phyloP scores from a whole-genome alignment of 2,113 vertebrate genomes.

The Astur gentilis region DNA sequence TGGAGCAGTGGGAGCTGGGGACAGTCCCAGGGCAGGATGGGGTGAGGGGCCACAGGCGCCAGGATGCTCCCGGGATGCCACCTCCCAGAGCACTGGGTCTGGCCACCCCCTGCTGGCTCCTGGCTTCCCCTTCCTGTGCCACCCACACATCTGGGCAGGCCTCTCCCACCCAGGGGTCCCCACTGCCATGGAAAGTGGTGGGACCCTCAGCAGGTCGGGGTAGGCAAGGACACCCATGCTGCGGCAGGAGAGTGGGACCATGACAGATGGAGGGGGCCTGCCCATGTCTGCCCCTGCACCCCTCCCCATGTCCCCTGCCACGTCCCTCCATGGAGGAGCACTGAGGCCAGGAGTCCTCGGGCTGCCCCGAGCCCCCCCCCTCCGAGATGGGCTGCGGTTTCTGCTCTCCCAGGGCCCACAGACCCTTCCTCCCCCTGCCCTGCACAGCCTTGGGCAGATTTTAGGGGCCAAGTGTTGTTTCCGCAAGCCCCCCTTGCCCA shows the following conservation, averaged over 20 bases:
- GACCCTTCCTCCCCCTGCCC: not conserved
- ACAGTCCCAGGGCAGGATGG: not conserved
- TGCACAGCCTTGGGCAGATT: not conserved
- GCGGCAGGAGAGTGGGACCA: too few relatives aligned
- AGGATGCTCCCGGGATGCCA: too few relatives aligned
- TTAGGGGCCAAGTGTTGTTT: not conserved
- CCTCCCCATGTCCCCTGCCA: not conserved
- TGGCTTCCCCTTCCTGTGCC: too few relatives aligned
- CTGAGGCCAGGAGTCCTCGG: not conserved
- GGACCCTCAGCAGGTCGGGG: not conserved
- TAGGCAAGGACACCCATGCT: too few relatives aligned
- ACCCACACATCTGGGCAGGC: too few relatives aligned
- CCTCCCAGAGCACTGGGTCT: too few relatives aligned
- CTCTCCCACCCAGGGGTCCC: too few relatives aligned
- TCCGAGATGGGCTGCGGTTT: not conserved
- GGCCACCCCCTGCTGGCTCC: too few relatives aligned
- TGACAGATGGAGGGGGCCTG: too few relatives aligned
- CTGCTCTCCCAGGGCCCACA: not conserved
- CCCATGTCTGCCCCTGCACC: not conserved
- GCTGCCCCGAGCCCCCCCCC: not conserved
- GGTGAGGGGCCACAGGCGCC: not conserved
- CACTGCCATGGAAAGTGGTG: not conserved
- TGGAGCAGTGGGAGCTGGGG: too few relatives aligned
- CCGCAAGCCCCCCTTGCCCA: accelerated
- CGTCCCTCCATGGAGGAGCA: not conserved